phyloP scores from a whole-genome alignment of 2,113 vertebrate genomes.

The Percopsis transmontana region DNA sequence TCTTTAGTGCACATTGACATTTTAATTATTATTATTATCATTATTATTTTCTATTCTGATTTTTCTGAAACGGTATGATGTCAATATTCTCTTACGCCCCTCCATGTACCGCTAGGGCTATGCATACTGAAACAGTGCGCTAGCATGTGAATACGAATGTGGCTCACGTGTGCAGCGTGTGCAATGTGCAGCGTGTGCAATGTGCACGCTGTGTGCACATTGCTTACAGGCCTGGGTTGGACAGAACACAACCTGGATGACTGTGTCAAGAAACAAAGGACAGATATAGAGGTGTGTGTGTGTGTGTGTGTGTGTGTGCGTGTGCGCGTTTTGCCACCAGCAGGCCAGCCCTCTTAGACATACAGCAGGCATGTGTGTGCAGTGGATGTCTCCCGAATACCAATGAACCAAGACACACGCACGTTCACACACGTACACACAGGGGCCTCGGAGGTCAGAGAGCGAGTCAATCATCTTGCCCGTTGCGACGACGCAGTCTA shows the following conservation, averaged over 20 bases:
- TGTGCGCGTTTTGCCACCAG: conserved; percentile 61
- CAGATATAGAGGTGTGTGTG: conserved; percentile 9
- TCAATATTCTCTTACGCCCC: no score
- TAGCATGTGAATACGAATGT: no score
- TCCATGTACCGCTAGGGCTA: no score
- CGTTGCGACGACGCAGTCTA: conserved; percentile 92
- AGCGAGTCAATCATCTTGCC: conserved; percentile 99
- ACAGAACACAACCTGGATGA: conserved; percentile 43
- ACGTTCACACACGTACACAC: conserved; percentile 69
- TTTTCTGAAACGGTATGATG: no score
- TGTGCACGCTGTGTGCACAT: no score
- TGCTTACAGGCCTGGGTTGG: conserved; percentile 43
- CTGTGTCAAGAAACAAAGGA: conserved; percentile 42
- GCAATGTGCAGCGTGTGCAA: no score
- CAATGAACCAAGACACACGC: conserved; percentile 85
- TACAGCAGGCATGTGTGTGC: conserved; percentile 95
- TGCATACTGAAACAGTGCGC: no score
- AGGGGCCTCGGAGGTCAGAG: conserved; percentile 96
- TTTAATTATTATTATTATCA: no score
- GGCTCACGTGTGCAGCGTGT: no score
- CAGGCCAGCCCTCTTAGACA: conserved; percentile 89
- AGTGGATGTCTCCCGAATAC: conserved; percentile 92
- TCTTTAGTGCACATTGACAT: no score
- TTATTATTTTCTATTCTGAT: no score
- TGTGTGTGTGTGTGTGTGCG: conserved; percentile 30